Base-by-base conservation (phyloP, 2,888 invertebrate species). In the Pemphredon lugubris region DNA sequence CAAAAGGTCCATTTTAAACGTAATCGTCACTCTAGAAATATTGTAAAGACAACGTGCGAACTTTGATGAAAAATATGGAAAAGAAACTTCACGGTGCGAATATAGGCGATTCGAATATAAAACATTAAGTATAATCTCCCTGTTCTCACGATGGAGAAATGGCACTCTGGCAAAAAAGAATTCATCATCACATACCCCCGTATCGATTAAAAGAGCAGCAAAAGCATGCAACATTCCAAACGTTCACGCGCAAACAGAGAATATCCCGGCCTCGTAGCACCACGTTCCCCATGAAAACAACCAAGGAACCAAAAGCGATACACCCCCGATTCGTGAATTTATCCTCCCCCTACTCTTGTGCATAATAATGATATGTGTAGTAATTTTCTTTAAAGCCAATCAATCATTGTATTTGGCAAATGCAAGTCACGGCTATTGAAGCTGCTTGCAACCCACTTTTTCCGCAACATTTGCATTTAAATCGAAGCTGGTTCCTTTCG, bases 191-290 rank as follows among this genome's bases (percentile, higher is more conserved):
- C 48, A 65, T 55, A 42, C 59, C 44, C 69, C 72, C 64, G 44
- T 63, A 58, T 64, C 69, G 70, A 69, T 55, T 58, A 77, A 68
- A 65, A 55, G 72, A 81, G 67, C 67, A 81, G 66, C 77, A 72
- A 77, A 73, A 70, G 74, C 39, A 77, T 82, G 76, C 82, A 86
- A 87, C 87, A 88, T 88, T 88, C 87, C 87, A 87, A 84, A 84
- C 77, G 73, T 83, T 86, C 79, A 83, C 76, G 73, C 69, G 73
- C 79, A 72, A n/a, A 73, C 58, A 79, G 61, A 77, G 72, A 78
- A 79, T 70, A 21, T 51, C 64, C 42, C 37, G 40, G n/a, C 55
- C 63, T 57, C 47, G 57, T 58, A 14, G 37, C 65, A 50, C 69
- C 69, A 57, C 69, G 71, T 63, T 63, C 68, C 61, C 45, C 45